Conservation (phyloP, 1,140 invertebrate genomes). For the Zaprionus inermis region DNA sequence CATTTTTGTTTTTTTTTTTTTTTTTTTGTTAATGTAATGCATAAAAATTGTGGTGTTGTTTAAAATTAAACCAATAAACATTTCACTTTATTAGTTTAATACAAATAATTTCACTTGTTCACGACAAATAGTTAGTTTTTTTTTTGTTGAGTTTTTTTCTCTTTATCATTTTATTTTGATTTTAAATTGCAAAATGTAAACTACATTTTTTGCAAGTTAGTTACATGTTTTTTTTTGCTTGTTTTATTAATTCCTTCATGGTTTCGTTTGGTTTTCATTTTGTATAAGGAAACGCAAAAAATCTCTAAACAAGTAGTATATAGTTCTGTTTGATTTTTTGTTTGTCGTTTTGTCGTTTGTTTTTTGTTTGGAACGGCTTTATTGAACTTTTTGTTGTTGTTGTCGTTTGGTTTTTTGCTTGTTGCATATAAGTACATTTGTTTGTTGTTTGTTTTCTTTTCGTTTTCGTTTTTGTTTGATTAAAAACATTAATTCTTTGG, state of each 20-base stretch:
- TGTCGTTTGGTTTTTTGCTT: conserved; percentile 62
- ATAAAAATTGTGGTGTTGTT: conserved; percentile 73
- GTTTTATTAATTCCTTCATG: conserved; percentile 19
- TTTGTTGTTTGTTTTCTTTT: conserved; percentile 54
- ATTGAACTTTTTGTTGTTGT: conserved; percentile 82
- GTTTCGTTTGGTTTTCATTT: conserved; percentile 36
- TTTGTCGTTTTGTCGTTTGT: conserved; percentile 52
- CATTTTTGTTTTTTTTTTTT: conserved; percentile 49
- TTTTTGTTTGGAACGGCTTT: conserved; percentile 82
- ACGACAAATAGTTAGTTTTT: conserved; percentile 67
- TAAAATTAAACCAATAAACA: conserved; percentile 78
- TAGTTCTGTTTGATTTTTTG: conserved; percentile 61
- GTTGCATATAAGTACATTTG: conserved; percentile 73
- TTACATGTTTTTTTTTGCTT: conserved; percentile 4
- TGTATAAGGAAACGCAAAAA: conserved; percentile 74
- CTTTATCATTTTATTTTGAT: conserved; percentile 28
- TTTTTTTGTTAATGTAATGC: conserved; percentile 60
- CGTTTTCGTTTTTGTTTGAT: conserved; percentile 57
- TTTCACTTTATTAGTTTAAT: conserved; percentile 76
- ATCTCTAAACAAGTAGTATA: conserved; percentile 69
- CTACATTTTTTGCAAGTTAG: conserved; percentile 32
- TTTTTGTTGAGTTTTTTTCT: conserved; percentile 4
- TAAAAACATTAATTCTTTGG: conserved; percentile 82
- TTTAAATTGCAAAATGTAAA: conserved; percentile 47
- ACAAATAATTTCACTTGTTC: conserved; percentile 75